Evolutionary conservation across 2,797 vertebrate species (phyloP), one percentile per base, ranked within the genome.

Genomic region (Acanthornis magna): DNA sequence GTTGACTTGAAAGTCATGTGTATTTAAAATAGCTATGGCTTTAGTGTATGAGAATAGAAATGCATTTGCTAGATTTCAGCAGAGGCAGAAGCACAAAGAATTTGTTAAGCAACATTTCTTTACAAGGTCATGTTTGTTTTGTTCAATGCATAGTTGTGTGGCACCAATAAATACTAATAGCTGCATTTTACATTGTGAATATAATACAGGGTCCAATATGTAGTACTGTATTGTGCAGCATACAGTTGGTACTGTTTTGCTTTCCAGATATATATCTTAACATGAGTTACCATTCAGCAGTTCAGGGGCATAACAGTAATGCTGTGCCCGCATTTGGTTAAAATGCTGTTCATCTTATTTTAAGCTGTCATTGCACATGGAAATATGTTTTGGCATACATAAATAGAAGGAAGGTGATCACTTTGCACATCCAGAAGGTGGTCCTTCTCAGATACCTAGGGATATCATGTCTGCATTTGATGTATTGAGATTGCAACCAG

Each of bases 321-420:
- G 48, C 47, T 91, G 17, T 85, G 76, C 40, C 74, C 91, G 71
- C 55, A 77, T 78, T 95, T 85, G 42, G 34, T 84, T 94, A 82
- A 74, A 93, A 91, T 85, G 70, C 74, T 79, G 21, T 76, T 94
- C 7, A 30, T 90, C 54, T 88, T 58, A 34, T 15, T 89, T 85
- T 67, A 85, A 88, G 38, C 70, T 79, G 71, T 54, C 29, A 40
- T 13, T 70, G 83, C 71, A 13, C 62, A 60, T 73, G 89, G 76
- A 83, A 78, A 38, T 68, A 84, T 36, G 12, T 86, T 88, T 83
- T 84, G 83, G 45, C 61, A 19, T 48, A 20, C 23, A 4, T 85
- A 81, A 86, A 70, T 88, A 89, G 38, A 65, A 83, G 67, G 36
- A 20, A 86, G 14, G 30, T 16, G 57, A 61, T 95, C 12, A 2